phyloP scores from a whole-genome alignment of 2,113 vertebrate species.

The Mixornis gularis region DNA sequence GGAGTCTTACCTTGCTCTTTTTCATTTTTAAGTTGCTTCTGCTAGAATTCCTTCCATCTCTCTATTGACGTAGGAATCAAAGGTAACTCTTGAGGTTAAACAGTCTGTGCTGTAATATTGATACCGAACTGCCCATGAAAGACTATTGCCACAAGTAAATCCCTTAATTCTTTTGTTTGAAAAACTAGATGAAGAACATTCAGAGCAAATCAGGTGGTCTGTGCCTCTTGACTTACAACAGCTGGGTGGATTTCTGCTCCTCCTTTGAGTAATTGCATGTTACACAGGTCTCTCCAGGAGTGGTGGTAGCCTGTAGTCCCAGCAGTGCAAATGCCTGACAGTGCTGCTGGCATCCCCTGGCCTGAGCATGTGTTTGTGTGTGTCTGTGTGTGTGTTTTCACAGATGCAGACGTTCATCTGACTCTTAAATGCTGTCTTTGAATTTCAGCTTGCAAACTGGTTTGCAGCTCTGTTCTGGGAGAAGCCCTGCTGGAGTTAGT shows the following conservation, averaged over 20 bases:
- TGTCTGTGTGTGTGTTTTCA: not conserved
- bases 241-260: not conserved
- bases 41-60: not conserved
- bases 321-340: not conserved
- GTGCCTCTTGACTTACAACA: not conserved
- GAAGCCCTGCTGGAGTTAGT: not conserved
- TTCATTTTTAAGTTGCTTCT: not conserved
- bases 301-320: not conserved
- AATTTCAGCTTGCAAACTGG: not conserved
- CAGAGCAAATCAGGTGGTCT: not conserved
- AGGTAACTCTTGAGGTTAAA: not conserved
- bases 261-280: not conserved
- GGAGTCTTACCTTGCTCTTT: not conserved
- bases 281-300: not conserved
- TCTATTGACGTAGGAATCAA: not conserved
- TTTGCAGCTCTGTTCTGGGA: not conserved
- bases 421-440: not conserved
- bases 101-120: not conserved
- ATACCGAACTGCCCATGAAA: not conserved
- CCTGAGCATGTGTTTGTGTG: accelerated
- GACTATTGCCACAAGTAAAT: not conserved
- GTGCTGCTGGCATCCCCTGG: not conserved
- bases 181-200: not conserved
- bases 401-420: not conserved
- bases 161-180: not conserved